A percentile compares a stretch with the other conserved stretches of the same genome.
These are phyloP conservation scores for Ormyrus rosae DNA, from an alignment of 2,888 invertebrate genomes.

Conservation along the genomic window DNA sequence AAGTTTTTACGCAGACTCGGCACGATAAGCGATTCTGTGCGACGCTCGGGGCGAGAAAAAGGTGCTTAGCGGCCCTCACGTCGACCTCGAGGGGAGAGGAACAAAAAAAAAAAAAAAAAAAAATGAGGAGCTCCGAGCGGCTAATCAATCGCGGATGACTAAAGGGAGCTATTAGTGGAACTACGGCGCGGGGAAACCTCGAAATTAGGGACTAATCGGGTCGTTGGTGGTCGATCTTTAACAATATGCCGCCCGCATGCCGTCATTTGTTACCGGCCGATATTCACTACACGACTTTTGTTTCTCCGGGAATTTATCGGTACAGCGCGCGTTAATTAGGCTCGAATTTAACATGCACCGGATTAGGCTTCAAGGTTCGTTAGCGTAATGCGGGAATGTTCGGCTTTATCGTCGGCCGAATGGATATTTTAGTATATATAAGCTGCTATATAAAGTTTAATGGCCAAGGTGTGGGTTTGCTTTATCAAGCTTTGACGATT, in stretches of 20 bases:
- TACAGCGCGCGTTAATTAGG: too few relatives aligned
- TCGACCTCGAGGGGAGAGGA: background rate
- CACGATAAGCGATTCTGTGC: background rate
- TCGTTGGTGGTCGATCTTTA: constrained; percentile 43
- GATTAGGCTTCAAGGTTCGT: background rate
- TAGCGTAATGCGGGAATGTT: constrained; percentile 2
- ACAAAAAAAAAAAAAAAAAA: background rate
- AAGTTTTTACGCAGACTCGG: too few relatives aligned
- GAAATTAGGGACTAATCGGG: constrained; percentile 36
- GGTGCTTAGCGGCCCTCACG: background rate
- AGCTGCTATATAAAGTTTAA: too few relatives aligned
- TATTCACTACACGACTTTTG: constrained; percentile 30
- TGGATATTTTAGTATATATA: background rate
- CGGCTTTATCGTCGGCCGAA: background rate
- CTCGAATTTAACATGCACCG: background rate
- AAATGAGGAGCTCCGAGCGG: constrained; percentile 1
- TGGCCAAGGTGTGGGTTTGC: too few relatives aligned
- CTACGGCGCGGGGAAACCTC: background rate
- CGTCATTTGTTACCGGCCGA: constrained; percentile 11
- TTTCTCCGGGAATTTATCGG: background rate
- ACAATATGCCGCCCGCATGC: constrained; percentile 9
- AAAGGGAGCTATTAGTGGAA: background rate
- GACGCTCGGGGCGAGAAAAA: constrained; percentile 12
- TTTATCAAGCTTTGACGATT: too few relatives aligned
- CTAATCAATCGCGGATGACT: constrained; percentile 35